Evolutionary conservation across 1,140 invertebrate genomes (phyloP).

Genomic region (fruit fly (Drosophila melanogaster)): DNA sequence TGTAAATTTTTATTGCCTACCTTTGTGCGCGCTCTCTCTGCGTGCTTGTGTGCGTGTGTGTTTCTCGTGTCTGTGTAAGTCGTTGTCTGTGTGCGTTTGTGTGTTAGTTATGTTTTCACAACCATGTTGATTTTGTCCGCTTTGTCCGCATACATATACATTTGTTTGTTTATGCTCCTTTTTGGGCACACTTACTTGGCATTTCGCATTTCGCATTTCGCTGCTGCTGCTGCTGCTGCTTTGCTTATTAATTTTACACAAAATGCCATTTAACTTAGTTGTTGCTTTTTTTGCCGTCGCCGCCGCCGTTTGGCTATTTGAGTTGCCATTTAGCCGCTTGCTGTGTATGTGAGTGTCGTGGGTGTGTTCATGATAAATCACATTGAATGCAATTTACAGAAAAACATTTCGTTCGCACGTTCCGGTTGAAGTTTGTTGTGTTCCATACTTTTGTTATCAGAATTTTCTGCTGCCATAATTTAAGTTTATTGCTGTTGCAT

Average conservation of each 20-base stretch:
- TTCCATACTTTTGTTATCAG: conserved; percentile 47
- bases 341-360: conserved; percentile 16
- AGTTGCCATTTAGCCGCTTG: conserved; percentile 42
- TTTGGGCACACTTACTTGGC: conserved; percentile 35
- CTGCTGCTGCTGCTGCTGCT: conserved; percentile 10
- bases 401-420: conserved; percentile 58
- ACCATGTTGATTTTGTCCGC: conserved; percentile 72
- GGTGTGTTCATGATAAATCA: conserved; percentile 59
- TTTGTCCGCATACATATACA: conserved; percentile 41
- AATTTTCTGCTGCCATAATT: conserved; percentile 46
- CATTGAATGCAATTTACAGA: conserved; percentile 73
- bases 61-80: conserved; percentile 7
- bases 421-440: conserved; percentile 45
- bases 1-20: conserved; percentile 68
- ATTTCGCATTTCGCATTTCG: conserved; percentile 33
- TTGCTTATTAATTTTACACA: conserved; percentile 71
- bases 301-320: conserved; percentile 23
- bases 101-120: conserved; percentile 67
- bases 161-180: conserved; percentile 36
- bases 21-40: conserved; percentile 40
- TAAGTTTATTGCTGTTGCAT: conserved; percentile 78
- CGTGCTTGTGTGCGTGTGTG: conserved; percentile 11
- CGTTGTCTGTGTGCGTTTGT: conserved; percentile 5
- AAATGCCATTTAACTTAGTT: conserved; percentile 68
- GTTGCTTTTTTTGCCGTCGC: conserved; percentile 8